A percentile compares a stretch with the other conserved stretches of the same genome.
These are phyloP conservation scores for Calliopum simillimum DNA, from an alignment of 2,888 invertebrate species.

Conservation along the genomic window DNA sequence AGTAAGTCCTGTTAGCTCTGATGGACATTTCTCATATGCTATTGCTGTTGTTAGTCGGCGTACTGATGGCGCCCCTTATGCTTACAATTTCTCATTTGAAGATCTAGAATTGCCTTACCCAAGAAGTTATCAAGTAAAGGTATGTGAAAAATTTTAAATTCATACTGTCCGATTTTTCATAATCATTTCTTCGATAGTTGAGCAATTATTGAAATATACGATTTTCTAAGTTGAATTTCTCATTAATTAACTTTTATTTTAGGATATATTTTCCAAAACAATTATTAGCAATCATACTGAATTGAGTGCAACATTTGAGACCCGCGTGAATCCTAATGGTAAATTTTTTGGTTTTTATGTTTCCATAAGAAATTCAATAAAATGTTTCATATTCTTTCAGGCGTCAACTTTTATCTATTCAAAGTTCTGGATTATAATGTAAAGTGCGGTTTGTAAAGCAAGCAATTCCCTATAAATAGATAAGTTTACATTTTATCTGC, in stretches of 20 bases:
- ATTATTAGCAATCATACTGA: constrained; percentile 38
- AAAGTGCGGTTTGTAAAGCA: no score
- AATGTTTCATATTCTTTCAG: constrained; percentile 43
- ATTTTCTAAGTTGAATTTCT: background rate
- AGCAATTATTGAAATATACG: no score
- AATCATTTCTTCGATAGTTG: no score
- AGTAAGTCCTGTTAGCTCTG: constrained; percentile 59
- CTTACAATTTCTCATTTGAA: constrained; percentile 55
- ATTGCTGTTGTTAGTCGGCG: constrained; percentile 68
- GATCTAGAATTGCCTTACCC: constrained; percentile 61
- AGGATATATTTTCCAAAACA: constrained; percentile 44
- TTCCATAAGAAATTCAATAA: background rate
- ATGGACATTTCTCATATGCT: constrained; percentile 67
- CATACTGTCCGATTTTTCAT: no score
- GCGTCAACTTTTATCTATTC: constrained; percentile 59
- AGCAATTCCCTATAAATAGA: no score
- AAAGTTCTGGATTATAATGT: constrained; percentile 46
- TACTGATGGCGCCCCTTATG: constrained; percentile 65
- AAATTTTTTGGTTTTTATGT: constrained; percentile 28
- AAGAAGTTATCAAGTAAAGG: constrained; percentile 57
- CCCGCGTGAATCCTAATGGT: constrained; percentile 59
- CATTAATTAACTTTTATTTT: background rate
- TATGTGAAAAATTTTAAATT: no score
- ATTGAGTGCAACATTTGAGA: constrained; percentile 46
- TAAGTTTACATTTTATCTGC: constrained; percentile 4